Base-by-base conservation (phyloP, 2,888 invertebrate genomes). In the Eulithis prunata region DNA sequence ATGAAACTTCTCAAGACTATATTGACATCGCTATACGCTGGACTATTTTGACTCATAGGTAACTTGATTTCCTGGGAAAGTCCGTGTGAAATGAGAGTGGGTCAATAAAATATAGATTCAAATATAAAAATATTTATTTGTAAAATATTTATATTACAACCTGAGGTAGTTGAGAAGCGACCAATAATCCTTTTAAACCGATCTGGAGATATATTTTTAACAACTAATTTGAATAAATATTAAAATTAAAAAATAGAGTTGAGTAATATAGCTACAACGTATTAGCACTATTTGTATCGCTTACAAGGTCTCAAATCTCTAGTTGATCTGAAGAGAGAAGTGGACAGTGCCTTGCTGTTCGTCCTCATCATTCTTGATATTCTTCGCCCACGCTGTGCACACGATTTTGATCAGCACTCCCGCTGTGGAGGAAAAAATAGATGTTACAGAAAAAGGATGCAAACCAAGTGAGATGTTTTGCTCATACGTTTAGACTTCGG, bases 361-460 rank as follows among this genome's bases (percentile, higher is more conserved):
- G 88, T 95, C 95, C 84, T 97, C 96, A 93, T 98, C 91, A 91
- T 98, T 97, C 75, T 94, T 85, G 82, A 98, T 97, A 93, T 98
- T 98, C 89, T 95, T 95, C 78, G 98, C 98, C 97, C 97, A 98
- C 81, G 97, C 97, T 94, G 97, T 97, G 94, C 98, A 98, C 91
- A 98, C 97, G 89, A 98, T 96, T 94, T 98, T 98, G 94, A 98
- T 97, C 80, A 97, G 94, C 52, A 98, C 97, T 70, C 97, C 97
- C 88, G 95, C 97, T 97, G 91, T 14, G 79, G 82, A 56, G 47
- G n/a, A 43, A 32, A 52, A 53, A 32, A 28, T 11, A 43, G 12
- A 28, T 21, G 8, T 41, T 5, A n/a, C 10, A 41, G 8, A 38
- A 36, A 6, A 8, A 38, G 13, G 6, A 47, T 47, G 11, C 1